Evolutionary conservation across 1,140 invertebrate species (phyloP), one percentile per base, ranked within the genome.

Genomic region (Philopotamus ludificatus): DNA sequence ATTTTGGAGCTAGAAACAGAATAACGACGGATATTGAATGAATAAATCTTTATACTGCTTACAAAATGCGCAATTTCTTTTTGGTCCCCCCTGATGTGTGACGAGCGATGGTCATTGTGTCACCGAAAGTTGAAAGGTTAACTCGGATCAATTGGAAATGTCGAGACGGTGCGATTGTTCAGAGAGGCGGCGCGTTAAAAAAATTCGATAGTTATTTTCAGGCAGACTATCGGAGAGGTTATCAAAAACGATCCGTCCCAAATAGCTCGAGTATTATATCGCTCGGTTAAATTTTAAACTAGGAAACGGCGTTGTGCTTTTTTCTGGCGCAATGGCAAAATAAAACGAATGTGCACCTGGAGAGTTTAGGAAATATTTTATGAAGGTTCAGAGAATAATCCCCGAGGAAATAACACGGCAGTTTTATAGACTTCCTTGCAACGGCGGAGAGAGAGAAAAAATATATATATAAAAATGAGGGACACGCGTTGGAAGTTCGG

Each of bases 121-220:
- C 9, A n/a, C 15, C 3, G 41, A 10, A 12, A n/a, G 9, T 4
- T 34, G 15, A 9, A 10, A 21, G 51, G 51, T 54, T 34, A 54
- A 34, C 7, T 1, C 8, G 25, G 51, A 54, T 54, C 51, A 54
- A 54, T 54, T 54, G 51, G 26, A 34, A 22, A 16, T 26, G 50
- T 25, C 51, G 23, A 18, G 26, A 54, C 51, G 51, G 8, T 34
- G 10, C 25, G 7, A 2, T 3, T 20, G 45, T n/a, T 12, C 2
- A 3, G 10, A 20, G n/a, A n/a, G n/a, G n/a, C n/a, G n/a, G n/a
- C n/a, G n/a, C n/a, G n/a, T n/a, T n/a, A n/a, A n/a, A n/a, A n/a
- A n/a, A n/a, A n/a, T n/a, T 18, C 18, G 23, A 34, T 34, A 34
- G 18, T 34, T 15, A 34, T 34, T 25, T 34, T 54, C 15, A 54